Evolutionary conservation across 2,888 invertebrate genomes (phyloP).

Genomic region (Drosophila gaucha): DNA sequence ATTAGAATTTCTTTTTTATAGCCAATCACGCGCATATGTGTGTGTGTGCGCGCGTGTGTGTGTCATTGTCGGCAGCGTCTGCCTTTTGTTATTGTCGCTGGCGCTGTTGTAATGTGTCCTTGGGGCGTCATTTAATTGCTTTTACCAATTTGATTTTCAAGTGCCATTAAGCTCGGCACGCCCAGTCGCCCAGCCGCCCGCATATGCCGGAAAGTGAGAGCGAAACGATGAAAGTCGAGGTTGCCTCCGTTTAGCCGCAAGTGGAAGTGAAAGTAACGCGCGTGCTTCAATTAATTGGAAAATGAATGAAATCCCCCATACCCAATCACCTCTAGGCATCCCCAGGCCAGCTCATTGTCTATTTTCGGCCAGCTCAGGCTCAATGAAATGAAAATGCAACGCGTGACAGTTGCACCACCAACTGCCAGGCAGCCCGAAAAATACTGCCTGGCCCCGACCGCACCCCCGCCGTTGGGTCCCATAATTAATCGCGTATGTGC

Average conservation of each 20-base stretch:
- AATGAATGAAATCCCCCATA: slow-evolving; percentile 71
- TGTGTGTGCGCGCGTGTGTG: slow-evolving; percentile 29
- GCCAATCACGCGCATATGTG: slow-evolving; percentile 68
- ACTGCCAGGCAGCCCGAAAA: slow-evolving; percentile 35
- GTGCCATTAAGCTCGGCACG: slow-evolving; percentile 82
- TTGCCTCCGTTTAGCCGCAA: slow-evolving; percentile 26
- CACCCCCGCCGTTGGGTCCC: slow-evolving; percentile 20
- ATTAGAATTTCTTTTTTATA: slow-evolving; percentile 82
- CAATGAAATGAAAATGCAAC: slow-evolving; percentile 75
- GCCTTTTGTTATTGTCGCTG: slow-evolving; percentile 43
- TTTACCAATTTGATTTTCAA: slow-evolving; percentile 84
- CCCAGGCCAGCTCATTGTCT: slow-evolving; percentile 59
- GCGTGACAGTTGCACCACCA: slow-evolving; percentile 69
- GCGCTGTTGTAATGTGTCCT: slow-evolving; percentile 83
- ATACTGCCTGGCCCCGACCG: slow-evolving; percentile 3
- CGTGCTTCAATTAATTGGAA: slow-evolving; percentile 82
- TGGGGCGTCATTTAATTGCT: slow-evolving; percentile 85
- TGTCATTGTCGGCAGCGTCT: slow-evolving; percentile 33
- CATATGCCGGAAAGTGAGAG: slow-evolving; percentile 71
- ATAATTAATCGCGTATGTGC: slow-evolving; percentile 84
- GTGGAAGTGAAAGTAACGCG: slow-evolving; percentile 76
- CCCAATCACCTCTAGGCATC: neutral
- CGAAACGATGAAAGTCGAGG: slow-evolving; percentile 43
- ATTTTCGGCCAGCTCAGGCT: slow-evolving; percentile 60
- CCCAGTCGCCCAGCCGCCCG: slow-evolving; percentile 46